phyloP scores from a whole-genome alignment of 2,888 invertebrate species.

The Lasioglossum calceatum region DNA sequence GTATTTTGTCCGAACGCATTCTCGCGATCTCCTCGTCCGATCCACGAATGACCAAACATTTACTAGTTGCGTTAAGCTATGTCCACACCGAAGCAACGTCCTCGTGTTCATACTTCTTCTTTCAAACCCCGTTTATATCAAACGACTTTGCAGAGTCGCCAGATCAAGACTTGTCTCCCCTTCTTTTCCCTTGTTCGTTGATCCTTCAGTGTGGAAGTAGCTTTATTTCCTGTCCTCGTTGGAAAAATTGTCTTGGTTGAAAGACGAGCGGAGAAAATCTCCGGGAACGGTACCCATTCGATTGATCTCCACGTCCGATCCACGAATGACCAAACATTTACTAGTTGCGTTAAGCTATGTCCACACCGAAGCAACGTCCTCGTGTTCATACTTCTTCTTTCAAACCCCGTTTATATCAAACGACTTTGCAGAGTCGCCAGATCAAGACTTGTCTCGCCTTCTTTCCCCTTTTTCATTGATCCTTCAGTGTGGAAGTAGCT shows the following conservation, averaged over 20 bases:
- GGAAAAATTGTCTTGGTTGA: too few species aligned
- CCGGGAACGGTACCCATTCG: too few species aligned
- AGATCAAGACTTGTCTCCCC: too few species aligned
- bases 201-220: too few species aligned
- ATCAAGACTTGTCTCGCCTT: too few species aligned
- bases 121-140: not conserved
- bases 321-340: conserved; percentile 33
- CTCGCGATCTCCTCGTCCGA: not conserved
- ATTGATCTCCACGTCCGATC: conserved; percentile 7
- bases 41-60: conserved; percentile 39
- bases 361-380: not conserved
- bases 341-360: not conserved
- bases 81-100: not conserved
- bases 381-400: not conserved
- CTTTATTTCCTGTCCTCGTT: too few species aligned
- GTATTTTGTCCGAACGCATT: conserved; percentile 25
- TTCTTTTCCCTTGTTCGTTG: too few species aligned
- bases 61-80: not conserved
- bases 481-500: too few species aligned
- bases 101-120: not conserved
- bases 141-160: not conserved
- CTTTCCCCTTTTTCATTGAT: too few species aligned
- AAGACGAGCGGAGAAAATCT: too few species aligned
- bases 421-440: not conserved
- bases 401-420: not conserved